Evolutionary conservation across 2,113 vertebrate species (phyloP).

Genomic region (Semnornis frantzii): DNA sequence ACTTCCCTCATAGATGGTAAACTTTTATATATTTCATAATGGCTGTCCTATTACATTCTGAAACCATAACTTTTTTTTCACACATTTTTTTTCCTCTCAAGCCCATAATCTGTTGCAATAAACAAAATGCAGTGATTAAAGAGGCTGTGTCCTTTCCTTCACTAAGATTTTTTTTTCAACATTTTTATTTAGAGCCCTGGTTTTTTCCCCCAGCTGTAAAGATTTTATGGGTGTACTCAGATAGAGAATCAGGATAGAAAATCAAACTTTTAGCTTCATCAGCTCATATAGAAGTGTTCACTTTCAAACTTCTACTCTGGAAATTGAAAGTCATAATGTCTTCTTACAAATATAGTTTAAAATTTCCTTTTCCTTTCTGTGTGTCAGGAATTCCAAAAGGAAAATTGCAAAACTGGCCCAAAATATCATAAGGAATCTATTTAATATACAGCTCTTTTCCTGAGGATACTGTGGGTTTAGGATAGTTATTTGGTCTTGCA

Average conservation of each 20-base stretch:
- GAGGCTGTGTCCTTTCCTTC: not conserved
- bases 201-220: not conserved
- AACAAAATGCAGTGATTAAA: not conserved
- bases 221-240: not conserved
- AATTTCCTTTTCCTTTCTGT: not conserved
- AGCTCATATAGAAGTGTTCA: not conserved
- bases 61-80: not conserved
- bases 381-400: constrained; percentile 36
- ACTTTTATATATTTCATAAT: not conserved
- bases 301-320: not conserved
- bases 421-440: constrained; percentile 45
- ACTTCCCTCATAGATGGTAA: not conserved
- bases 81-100: not conserved
- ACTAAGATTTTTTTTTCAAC: not conserved
- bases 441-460: constrained; percentile 15
- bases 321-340: not conserved
- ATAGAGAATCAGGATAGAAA: not conserved
- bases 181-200: constrained; percentile 42
- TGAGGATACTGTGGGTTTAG: constrained; percentile 25
- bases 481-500: constrained; percentile 35
- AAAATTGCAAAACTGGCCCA: constrained; percentile 10
- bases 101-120: not conserved
- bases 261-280: constrained; percentile 29
- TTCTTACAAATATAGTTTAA: not conserved
- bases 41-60: not conserved